phyloP scores from a whole-genome alignment of 2,888 invertebrate genomes.

The Ophonus ardosiacus region DNA sequence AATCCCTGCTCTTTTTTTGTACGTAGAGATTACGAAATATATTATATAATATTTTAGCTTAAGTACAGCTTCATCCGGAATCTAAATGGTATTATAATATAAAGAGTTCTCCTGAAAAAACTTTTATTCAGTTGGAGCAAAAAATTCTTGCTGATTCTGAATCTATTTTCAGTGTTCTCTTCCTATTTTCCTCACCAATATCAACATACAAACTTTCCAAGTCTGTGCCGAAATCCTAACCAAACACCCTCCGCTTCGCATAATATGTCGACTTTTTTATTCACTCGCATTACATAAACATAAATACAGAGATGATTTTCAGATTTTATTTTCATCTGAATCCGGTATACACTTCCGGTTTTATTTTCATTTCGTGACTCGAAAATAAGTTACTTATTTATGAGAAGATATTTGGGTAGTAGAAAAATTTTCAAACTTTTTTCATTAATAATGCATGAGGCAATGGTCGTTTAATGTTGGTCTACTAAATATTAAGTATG shows the following conservation, averaged over 20 bases:
- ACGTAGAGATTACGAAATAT: neutral
- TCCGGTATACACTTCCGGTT: slow-evolving; percentile 29
- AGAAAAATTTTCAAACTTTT: neutral
- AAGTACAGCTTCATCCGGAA: neutral
- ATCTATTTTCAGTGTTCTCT: neutral
- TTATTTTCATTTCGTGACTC: slow-evolving; percentile 45
- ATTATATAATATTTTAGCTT: neutral
- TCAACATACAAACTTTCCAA: neutral
- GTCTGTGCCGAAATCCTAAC: too few species aligned
- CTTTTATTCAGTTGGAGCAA: neutral
- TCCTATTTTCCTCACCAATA: neutral
- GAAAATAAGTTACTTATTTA: slow-evolving; percentile 48
- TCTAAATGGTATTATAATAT: neutral
- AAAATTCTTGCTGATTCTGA: neutral
- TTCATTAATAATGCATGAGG: neutral
- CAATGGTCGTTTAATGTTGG: too few species aligned
- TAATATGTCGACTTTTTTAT: slow-evolving; percentile 39
- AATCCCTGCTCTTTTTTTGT: too few species aligned
- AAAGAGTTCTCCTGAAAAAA: neutral
- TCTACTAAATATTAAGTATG: too few species aligned
- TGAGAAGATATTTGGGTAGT: neutral
- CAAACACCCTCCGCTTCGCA: neutral
- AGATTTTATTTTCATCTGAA: slow-evolving; percentile 41
- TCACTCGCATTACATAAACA: slow-evolving; percentile 43
- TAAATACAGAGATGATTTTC: slow-evolving; percentile 44